Evolutionary conservation across 2,113 vertebrate genomes (phyloP), one percentile per base, ranked within the genome.

Genomic region (Melanerpes aurifrons): DNA sequence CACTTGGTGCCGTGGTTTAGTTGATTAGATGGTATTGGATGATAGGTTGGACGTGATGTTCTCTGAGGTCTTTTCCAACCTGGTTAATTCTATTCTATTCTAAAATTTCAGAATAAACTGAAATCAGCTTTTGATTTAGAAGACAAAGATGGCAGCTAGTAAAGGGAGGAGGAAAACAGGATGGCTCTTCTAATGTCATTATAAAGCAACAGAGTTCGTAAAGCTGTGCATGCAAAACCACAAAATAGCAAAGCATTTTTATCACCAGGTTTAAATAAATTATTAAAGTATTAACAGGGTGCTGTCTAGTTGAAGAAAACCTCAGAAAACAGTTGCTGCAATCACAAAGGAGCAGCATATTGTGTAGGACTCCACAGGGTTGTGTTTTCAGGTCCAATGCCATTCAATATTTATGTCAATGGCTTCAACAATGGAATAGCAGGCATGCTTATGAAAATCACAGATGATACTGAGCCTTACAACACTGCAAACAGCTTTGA

Each of bases 201-300:
- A 15, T n/a, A 78, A 88, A 92, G 29, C 45, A 83, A 70, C 24
- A 67, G 43, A 66, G 66, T 69, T 95, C 69, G 71, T 54, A 68
- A 81, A 71, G 40, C 62, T 64, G 10, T 86, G 54, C 62, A 93
- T 21, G 73, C 66, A 95, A 91, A 95, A 64, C 28, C 83, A 88
- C 57, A 85, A 87, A 92, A 91, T 37, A 89, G 69, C 43, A 88
- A 94, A 93, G 66, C 37, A 86, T 86, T 96, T 95, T 92, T 79
- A 93, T 74, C 57, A 92, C 32, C 66, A 95, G 54, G 32, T 31
- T 82, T 86, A 81, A 73, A 71, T 83, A 90, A 91, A 90, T 93
- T 67, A 83, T 81, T 88, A 37, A 94, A 78, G 26, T 28, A 77
- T 25, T 74, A 86, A 83, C 50, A 43, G 73, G 80, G 69, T 84